A percentile compares a stretch with the other conserved stretches of the same genome.
Evolutionary conservation across 2,113 vertebrate species (phyloP).

Genomic region (Lampris incognitus): DNA sequence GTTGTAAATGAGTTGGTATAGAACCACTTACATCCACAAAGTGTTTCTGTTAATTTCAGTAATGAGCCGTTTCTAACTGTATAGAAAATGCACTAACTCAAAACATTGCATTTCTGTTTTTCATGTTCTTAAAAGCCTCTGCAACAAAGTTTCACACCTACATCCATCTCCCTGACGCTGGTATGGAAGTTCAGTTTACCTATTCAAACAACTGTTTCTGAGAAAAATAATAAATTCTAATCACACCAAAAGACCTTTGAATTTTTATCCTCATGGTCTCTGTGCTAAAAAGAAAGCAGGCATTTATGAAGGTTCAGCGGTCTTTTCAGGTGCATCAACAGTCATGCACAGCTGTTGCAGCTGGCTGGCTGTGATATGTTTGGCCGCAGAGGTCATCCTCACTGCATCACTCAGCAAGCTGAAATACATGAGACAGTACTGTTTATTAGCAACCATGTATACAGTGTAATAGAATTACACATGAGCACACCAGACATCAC

Average conservation of each 20-base stretch:
- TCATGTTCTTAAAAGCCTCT: conserved; percentile 31
- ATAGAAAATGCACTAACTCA: conserved; percentile 3
- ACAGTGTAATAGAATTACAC: conserved; percentile 44
- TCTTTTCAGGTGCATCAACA: conserved; percentile 55
- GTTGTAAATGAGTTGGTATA: background rate
- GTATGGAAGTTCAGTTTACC: conserved; percentile 59
- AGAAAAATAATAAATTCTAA: conserved; percentile 61
- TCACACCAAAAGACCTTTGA: conserved; percentile 57
- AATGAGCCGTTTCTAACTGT: conserved; percentile 18
- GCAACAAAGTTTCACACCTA: conserved; percentile 38
- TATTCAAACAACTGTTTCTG: conserved; percentile 70
- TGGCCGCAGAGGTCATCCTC: conserved; percentile 16
- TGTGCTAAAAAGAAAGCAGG: background rate
- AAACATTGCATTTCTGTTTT: conserved; percentile 12
- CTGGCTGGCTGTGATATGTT: conserved; percentile 48
- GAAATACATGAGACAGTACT: conserved; percentile 58
- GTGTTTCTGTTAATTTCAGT: conserved; percentile 8
- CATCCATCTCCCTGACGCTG: conserved; percentile 48
- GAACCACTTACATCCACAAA: background rate
- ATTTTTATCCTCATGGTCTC: conserved; percentile 15
- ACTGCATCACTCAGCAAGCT: conserved; percentile 71
- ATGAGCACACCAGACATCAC: conserved; percentile 45
- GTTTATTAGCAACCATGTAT: conserved; percentile 71
- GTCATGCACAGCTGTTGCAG: conserved; percentile 72
- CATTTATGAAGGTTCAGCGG: conserved; percentile 15